A percentile compares a stretch with the other conserved stretches of the same genome.
These are phyloP conservation scores for Triops longicaudatus DNA, from an alignment of 1,140 invertebrate species.

Conservation along the genomic window DNA sequence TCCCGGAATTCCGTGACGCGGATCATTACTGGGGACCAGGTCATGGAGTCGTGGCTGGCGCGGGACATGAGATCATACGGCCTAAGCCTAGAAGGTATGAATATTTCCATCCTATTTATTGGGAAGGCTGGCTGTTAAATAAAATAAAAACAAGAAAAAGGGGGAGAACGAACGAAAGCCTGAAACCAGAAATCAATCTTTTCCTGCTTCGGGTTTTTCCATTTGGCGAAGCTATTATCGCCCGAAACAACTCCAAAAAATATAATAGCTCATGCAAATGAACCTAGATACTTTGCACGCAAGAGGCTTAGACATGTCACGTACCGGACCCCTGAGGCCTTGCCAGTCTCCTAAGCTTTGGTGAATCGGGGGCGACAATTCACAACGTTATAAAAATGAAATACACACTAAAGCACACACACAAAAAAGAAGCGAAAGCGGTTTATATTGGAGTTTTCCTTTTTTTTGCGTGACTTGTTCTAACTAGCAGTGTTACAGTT, in stretches of 20 bases:
- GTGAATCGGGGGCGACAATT: neutral
- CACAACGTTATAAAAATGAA: neutral
- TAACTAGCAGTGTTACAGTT: neutral
- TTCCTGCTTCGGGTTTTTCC: neutral
- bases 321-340: neutral
- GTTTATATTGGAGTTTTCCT: neutral
- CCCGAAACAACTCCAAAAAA: neutral
- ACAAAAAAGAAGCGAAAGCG: neutral
- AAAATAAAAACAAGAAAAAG: too few species aligned
- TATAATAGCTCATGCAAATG: slow-evolving; percentile 12
- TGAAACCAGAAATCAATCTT: neutral
- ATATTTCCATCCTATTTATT: slow-evolving; percentile 12
- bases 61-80: slow-evolving; percentile 72
- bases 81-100: slow-evolving; percentile 74
- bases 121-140: neutral
- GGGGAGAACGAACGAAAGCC: neutral
- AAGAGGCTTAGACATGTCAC: neutral
- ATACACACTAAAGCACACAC: neutral
- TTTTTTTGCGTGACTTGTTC: neutral
- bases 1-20: slow-evolving; percentile 43
- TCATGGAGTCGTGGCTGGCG: slow-evolving; percentile 57
- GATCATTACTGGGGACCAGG: slow-evolving; percentile 55
- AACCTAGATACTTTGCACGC: neutral
- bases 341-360: neutral
- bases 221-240: neutral